Conservation (phyloP, 2,888 invertebrate species). For the Metacarcinus magister region DNA sequence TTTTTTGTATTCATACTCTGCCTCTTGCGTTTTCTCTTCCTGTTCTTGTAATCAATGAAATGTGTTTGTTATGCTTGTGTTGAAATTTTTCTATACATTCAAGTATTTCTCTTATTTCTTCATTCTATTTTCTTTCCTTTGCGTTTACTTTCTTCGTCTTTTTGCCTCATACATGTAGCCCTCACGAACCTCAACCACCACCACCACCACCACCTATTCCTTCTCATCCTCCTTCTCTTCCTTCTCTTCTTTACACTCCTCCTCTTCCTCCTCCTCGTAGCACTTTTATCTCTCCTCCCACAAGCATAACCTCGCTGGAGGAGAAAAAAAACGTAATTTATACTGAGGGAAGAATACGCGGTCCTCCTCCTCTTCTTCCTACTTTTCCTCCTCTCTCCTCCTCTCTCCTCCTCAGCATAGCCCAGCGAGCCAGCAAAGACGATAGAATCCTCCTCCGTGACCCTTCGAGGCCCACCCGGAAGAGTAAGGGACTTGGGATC, state of each 20-base stretch:
- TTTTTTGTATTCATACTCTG: background rate
- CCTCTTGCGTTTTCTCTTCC: background rate
- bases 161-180: background rate
- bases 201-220: background rate
- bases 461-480: background rate
- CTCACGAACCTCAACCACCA: too few relatives aligned
- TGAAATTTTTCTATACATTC: background rate
- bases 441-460: conserved; percentile 34
- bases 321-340: background rate
- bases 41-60: too few relatives aligned
- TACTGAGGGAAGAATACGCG: background rate
- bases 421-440: background rate
- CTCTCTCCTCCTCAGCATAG: background rate
- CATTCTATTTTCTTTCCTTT: background rate
- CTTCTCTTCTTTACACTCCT: background rate
- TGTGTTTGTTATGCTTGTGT: too few relatives aligned
- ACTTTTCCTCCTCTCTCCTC: background rate
- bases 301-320: background rate
- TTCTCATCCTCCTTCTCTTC: background rate
- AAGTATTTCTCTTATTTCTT: background rate
- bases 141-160: background rate
- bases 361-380: background rate
- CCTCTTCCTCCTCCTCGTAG: background rate
- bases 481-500: conserved; percentile 39
- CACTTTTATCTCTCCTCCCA: background rate